phyloP scores from a whole-genome alignment of 1,140 invertebrate genomes.

The Cyclina sinensis region DNA sequence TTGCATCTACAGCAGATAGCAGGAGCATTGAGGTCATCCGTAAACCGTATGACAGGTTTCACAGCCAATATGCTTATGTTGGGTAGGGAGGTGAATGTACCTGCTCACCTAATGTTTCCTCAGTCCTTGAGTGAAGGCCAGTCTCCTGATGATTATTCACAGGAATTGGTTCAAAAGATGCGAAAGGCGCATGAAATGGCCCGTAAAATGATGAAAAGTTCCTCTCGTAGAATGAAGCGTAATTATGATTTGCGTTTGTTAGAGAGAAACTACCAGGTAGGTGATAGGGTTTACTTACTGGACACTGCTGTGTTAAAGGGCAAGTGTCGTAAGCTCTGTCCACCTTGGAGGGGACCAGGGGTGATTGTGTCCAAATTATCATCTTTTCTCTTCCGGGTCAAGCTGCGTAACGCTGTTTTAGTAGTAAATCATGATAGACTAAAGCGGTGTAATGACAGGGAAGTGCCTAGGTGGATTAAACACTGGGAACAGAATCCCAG shows the following conservation, averaged over 20 bases:
- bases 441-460: too few species aligned
- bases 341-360: conserved; percentile 19
- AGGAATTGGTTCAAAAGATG: background rate
- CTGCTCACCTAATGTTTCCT: conserved; percentile 38
- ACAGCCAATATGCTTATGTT: conserved; percentile 43
- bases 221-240: background rate
- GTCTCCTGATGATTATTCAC: background rate
- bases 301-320: background rate
- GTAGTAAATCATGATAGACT: too few species aligned
- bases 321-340: conserved; percentile 38
- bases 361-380: too few species aligned
- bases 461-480: too few species aligned
- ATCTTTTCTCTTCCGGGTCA: too few species aligned
- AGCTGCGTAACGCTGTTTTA: too few species aligned
- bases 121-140: background rate
- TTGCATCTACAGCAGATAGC: conserved; percentile 12
- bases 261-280: conserved; percentile 1
- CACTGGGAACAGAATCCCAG: too few species aligned
- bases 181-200: background rate
- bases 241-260: background rate
- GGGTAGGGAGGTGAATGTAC: conserved; percentile 29
- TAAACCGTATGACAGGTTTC: conserved; percentile 5
- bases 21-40: background rate
- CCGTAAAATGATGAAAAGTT: background rate
- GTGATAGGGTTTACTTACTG: conserved; percentile 14